Evolutionary conservation across 2,888 invertebrate species (phyloP).

Genomic region (Globia sparganii): DNA sequence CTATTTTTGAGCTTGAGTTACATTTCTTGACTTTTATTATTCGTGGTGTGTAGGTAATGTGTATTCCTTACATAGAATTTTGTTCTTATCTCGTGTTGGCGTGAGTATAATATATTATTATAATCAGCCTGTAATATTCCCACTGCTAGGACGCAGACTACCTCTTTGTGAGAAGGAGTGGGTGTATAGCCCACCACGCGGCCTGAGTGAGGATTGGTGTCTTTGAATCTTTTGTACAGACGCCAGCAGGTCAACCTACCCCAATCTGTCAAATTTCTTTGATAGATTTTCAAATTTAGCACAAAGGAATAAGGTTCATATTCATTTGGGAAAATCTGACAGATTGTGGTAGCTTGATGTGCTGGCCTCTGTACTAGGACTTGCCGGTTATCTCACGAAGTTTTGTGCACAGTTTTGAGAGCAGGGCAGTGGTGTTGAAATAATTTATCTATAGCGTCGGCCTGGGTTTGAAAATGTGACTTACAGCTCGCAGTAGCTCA

Average conservation of each 20-base stretch:
- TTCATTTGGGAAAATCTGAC: too few relatives aligned
- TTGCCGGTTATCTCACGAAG: background rate
- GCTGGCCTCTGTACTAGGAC: too few relatives aligned
- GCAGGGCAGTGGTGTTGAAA: background rate
- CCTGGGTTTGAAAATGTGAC: background rate
- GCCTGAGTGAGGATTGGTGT: background rate
- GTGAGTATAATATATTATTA: background rate
- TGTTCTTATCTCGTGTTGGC: background rate
- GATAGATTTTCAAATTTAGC: too few relatives aligned
- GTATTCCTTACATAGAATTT: background rate
- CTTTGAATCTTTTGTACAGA: background rate
- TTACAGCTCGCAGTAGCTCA: background rate
- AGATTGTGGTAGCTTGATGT: too few relatives aligned
- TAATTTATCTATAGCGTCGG: background rate
- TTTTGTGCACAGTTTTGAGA: background rate
- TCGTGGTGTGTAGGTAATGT: background rate
- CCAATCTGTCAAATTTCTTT: too few relatives aligned
- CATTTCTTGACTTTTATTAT: too few relatives aligned
- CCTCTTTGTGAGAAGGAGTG: background rate
- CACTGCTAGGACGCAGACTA: background rate
- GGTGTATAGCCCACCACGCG: background rate
- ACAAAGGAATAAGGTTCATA: too few relatives aligned
- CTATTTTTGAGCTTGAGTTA: too few relatives aligned
- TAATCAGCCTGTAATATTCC: background rate
- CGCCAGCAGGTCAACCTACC: too few relatives aligned